A percentile compares a stretch with the other conserved stretches of the same genome.
These are phyloP conservation scores for Salmo trutta DNA, from an alignment of 2,797 vertebrate genomes.

Conservation along the genomic window DNA sequence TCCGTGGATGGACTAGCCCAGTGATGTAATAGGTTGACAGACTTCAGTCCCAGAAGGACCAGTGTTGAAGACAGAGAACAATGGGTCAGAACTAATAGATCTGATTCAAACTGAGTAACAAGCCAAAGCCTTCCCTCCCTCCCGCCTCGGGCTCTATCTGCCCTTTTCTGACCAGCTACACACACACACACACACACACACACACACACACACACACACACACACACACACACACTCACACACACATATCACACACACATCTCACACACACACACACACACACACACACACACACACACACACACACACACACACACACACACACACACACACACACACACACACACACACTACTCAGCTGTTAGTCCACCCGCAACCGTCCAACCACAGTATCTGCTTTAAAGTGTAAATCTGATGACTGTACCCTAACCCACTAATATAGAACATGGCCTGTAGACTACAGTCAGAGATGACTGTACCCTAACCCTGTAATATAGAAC, in stretches of 20 bases:
- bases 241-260: background rate
- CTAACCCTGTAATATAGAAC: too few relatives aligned
- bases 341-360: too few relatives aligned
- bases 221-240: background rate
- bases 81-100: constrained; percentile 55
- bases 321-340: too few relatives aligned
- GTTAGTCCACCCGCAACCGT: too few relatives aligned
- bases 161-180: constrained; percentile 10
- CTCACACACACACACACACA: too few relatives aligned
- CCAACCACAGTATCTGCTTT: too few relatives aligned
- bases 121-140: constrained; percentile 1
- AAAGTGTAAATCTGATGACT: too few relatives aligned
- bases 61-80: constrained; percentile 42
- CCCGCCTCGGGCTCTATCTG: background rate
- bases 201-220: background rate
- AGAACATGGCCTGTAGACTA: too few relatives aligned
- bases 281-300: background rate
- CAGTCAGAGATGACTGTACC: too few relatives aligned
- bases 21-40: constrained; percentile 55
- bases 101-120: constrained; percentile 51
- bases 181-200: background rate
- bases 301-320: too few relatives aligned
- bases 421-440: too few relatives aligned
- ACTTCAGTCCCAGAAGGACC: constrained; percentile 49
- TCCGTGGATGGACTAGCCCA: constrained; percentile 26